Conservation (phyloP, 2,888 invertebrate species). For the Emmelina monodactyla region DNA sequence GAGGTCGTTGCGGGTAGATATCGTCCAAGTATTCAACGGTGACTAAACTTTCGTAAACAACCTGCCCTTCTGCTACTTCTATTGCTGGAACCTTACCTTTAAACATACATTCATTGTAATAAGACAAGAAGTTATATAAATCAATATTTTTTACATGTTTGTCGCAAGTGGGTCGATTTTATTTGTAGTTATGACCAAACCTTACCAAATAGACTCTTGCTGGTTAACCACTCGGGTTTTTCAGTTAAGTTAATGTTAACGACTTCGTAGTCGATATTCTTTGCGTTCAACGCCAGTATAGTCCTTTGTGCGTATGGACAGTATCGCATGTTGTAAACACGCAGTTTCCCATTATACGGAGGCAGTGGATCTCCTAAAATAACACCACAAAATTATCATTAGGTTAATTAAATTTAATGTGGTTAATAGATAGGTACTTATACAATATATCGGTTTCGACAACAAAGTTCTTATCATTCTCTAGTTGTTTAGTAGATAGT, state of each 20-base stretch:
- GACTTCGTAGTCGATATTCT: constrained; percentile 78
- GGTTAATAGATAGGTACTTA: too few species aligned
- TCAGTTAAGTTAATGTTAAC: constrained; percentile 74
- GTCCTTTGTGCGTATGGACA: constrained; percentile 83
- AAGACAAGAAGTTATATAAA: too few species aligned
- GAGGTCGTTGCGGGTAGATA: constrained; percentile 69
- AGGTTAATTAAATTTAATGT: too few species aligned
- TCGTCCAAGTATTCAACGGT: constrained; percentile 85
- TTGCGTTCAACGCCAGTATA: constrained; percentile 77
- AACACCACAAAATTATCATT: too few species aligned
- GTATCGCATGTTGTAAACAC: constrained; percentile 82
- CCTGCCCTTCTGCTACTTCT: constrained; percentile 70
- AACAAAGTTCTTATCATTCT: too few species aligned
- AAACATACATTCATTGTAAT: too few species aligned
- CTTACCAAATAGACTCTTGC: constrained; percentile 67
- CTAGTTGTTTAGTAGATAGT: too few species aligned
- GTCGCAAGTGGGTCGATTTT: too few species aligned
- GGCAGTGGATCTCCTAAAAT: constrained; percentile 71
- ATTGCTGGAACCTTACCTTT: constrained; percentile 78
- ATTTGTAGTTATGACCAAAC: too few species aligned
- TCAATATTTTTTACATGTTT: too few species aligned
- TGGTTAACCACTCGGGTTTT: constrained; percentile 84
- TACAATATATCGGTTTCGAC: too few species aligned
- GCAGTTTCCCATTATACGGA: constrained; percentile 69
- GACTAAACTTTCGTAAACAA: constrained; percentile 79